phyloP scores from a whole-genome alignment of 1,140 invertebrate genomes.

The Meloidogyne hapla region DNA sequence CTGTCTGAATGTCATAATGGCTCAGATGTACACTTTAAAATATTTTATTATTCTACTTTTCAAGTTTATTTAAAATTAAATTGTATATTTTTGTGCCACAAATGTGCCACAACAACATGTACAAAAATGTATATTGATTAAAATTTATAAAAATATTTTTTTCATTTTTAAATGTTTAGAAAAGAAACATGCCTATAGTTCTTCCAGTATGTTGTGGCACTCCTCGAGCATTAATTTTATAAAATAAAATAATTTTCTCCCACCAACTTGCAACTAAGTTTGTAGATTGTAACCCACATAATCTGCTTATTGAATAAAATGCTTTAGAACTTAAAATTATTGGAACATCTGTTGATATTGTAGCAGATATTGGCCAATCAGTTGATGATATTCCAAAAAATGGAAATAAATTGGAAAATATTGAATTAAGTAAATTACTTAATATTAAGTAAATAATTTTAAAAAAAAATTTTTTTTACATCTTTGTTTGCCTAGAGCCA shows the following conservation, averaged over 20 bases:
- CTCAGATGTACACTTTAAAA: too few species aligned
- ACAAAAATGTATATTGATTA: too few species aligned
- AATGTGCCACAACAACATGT: too few species aligned
- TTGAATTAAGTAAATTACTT: conserved; percentile 12
- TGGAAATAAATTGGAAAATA: conserved; percentile 19
- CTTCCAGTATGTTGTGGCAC: conserved; percentile 15
- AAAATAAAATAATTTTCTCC: not conserved
- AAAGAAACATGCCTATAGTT: too few species aligned
- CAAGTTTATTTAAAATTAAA: too few species aligned
- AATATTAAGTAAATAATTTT: conserved; percentile 7
- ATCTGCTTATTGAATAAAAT: not conserved
- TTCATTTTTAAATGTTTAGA: too few species aligned
- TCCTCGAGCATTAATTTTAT: not conserved
- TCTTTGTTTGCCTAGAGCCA: conserved; percentile 10
- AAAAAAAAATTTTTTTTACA: conserved; percentile 2
- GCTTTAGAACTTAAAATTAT: not conserved
- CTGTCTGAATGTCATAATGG: too few species aligned
- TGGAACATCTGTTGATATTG: conserved; percentile 12
- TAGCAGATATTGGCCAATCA: conserved; percentile 11
- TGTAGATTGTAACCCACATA: not conserved
- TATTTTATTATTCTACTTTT: too few species aligned
- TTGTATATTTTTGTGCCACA: too few species aligned
- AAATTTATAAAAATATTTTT: too few species aligned
- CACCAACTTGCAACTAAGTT: not conserved
- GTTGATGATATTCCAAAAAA: not conserved